Evolutionary conservation across 2,113 vertebrate genomes (phyloP).

Genomic region (Charadrius vociferus): DNA sequence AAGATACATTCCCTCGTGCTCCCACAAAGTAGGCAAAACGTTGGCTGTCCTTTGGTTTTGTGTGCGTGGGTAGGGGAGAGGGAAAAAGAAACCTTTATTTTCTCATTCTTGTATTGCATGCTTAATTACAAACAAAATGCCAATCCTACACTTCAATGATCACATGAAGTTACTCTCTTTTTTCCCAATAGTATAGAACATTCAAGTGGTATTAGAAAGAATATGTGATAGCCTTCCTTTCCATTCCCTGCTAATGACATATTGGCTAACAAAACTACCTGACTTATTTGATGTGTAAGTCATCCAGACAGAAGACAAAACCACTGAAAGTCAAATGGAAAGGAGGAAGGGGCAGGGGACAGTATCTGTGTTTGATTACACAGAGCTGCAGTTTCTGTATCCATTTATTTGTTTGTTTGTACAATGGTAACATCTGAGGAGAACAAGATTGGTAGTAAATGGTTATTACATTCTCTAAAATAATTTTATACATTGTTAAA

Average conservation of each 20-base stretch:
- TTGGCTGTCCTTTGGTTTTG: not conserved
- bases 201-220: not conserved
- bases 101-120: not conserved
- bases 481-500: constrained; percentile 17
- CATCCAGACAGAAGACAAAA: not conserved
- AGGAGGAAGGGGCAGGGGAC: not conserved
- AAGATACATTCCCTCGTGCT: not conserved
- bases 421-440: not conserved
- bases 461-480: constrained; percentile 31
- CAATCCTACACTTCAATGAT: not conserved
- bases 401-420: constrained; percentile 29
- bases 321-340: not conserved
- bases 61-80: not conserved
- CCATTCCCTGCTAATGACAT: not conserved
- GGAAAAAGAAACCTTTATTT: not conserved
- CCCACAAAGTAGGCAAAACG: not conserved
- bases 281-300: not conserved
- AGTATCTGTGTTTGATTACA: constrained; percentile 27
- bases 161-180: not conserved
- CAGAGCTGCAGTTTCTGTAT: not conserved
- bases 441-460: not conserved
- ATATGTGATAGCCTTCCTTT: not conserved
- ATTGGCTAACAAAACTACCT: not conserved
- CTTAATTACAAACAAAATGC: not conserved
- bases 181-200: not conserved